Evolutionary conservation across 2,797 vertebrate species (phyloP).

Genomic region (Lindbergichthys nudifrons): DNA sequence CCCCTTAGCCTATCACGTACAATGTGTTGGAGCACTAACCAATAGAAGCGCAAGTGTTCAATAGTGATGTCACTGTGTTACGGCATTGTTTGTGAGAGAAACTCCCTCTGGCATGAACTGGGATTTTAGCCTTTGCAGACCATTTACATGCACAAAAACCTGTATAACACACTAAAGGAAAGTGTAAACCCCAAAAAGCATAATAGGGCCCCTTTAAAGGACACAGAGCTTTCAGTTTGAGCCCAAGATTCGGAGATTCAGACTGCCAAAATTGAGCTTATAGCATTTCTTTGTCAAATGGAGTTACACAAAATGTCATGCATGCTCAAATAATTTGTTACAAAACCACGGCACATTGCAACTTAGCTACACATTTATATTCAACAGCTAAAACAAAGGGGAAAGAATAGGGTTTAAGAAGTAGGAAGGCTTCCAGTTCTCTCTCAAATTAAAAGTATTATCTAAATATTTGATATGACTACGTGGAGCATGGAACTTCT

Average conservation of each 20-base stretch:
- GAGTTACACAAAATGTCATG: not conserved
- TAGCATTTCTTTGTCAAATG: not conserved
- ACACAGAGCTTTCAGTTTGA: not conserved
- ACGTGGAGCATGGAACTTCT: not conserved
- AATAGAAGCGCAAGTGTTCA: too few species aligned
- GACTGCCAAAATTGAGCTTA: too few species aligned
- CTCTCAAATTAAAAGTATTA: not conserved
- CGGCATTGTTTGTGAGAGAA: too few species aligned
- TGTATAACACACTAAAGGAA: too few species aligned
- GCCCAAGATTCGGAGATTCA: not conserved
- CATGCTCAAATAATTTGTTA: not conserved
- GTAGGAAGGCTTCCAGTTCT: not conserved
- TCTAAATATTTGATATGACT: slow-evolving; percentile 2
- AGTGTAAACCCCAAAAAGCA: too few species aligned
- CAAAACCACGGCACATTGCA: not conserved
- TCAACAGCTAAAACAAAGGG: not conserved
- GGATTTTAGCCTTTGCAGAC: too few species aligned
- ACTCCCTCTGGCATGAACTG: too few species aligned
- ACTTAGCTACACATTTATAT: not conserved
- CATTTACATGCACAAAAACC: too few species aligned
- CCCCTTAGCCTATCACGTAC: too few species aligned
- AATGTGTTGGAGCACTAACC: too few species aligned
- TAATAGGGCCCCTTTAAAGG: too few species aligned
- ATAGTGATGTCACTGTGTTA: too few species aligned
- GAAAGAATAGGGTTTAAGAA: not conserved